A percentile compares a stretch with the other conserved stretches of the same genome.
phyloP scores from a whole-genome alignment of 2,797 vertebrate species.

The Selene dorsalis region DNA sequence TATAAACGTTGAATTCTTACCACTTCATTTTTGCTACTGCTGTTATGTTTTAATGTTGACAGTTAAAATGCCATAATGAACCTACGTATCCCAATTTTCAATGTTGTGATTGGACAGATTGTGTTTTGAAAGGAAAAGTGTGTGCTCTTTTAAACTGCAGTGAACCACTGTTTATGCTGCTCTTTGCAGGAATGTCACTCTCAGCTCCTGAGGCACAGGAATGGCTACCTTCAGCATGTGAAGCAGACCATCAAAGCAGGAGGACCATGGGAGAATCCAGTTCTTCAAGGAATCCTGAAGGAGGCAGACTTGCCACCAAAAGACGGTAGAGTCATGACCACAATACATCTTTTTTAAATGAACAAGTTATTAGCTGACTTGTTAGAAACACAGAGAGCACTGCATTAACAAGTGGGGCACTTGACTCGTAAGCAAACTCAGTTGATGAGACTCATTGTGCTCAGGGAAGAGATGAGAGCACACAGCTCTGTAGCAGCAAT shows the following conservation, averaged over 20 bases:
- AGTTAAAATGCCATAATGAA: background rate
- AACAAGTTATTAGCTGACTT: too few relatives aligned
- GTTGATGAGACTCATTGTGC: background rate
- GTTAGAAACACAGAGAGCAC: background rate
- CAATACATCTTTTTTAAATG: too few relatives aligned
- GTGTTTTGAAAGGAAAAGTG: background rate
- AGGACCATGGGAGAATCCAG: conserved; percentile 95
- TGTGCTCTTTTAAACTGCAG: background rate
- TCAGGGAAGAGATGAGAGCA: background rate
- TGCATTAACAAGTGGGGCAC: background rate
- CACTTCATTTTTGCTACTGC: background rate
- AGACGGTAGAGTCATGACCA: conserved; percentile 82
- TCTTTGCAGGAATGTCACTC: conserved; percentile 90
- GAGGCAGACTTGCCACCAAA: conserved; percentile 87
- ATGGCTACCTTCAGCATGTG: conserved; percentile 92
- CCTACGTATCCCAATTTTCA: background rate
- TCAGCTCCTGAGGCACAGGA: conserved; percentile 91
- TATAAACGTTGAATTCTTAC: too few relatives aligned
- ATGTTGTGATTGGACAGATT: background rate
- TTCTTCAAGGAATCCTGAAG: conserved; percentile 94
- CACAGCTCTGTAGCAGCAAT: background rate
- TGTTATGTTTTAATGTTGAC: background rate
- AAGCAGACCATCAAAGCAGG: conserved; percentile 94
- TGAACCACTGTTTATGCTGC: background rate
- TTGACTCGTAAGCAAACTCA: background rate